Percentiles rank a stretch among this genome's conserved stretches.
Conservation (phyloP, 2,888 invertebrate genomes). For the Molorchus minor region DNA sequence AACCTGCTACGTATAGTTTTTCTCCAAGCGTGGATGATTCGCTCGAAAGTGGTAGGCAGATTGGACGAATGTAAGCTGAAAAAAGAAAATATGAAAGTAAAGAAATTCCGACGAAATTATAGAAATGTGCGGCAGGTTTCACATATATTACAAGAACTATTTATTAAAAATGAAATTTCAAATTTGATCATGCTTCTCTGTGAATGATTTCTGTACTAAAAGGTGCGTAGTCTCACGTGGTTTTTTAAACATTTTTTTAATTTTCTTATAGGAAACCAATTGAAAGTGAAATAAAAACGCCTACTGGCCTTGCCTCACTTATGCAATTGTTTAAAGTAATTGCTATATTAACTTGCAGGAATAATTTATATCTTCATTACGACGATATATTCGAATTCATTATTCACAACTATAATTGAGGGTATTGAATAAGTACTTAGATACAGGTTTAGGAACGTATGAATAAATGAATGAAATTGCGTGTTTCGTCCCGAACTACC, state of each 20-base stretch:
- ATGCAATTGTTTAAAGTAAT: neutral
- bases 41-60: slow-evolving; percentile 52
- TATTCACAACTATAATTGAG: neutral
- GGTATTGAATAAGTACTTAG: neutral
- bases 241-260: neutral
- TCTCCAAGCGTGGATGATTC: slow-evolving; percentile 51
- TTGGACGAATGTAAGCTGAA: slow-evolving; percentile 52
- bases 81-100: slow-evolving; percentile 12
- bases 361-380: too few relatives aligned
- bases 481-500: too few relatives aligned
- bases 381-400: too few relatives aligned
- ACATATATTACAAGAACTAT: too few relatives aligned
- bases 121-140: neutral
- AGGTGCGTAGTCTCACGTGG: neutral
- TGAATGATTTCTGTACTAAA: neutral
- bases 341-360: neutral
- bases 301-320: too few relatives aligned
- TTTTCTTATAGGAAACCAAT: too few relatives aligned
- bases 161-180: too few relatives aligned
- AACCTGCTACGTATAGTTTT: slow-evolving; percentile 57
- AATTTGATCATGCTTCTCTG: too few relatives aligned
- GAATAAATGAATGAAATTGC: too few relatives aligned
- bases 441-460: too few relatives aligned
- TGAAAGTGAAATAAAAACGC: too few relatives aligned
- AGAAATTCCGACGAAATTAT: neutral